phyloP scores from a whole-genome alignment of 2,888 invertebrate species.

The Dermolepida albohirtum region DNA sequence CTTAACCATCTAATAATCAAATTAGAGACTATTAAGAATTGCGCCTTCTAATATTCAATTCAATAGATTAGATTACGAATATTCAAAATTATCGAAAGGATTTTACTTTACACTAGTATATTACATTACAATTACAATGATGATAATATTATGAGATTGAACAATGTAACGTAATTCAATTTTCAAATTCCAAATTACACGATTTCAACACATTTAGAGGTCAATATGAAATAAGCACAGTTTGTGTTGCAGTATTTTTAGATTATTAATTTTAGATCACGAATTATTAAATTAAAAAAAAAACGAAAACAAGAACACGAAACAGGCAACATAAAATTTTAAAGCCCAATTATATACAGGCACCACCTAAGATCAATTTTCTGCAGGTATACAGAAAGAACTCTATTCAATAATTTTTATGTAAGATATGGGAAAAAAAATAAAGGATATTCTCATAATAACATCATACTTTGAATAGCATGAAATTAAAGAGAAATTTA shows the following conservation, averaged over 20 bases:
- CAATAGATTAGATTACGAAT: too few relatives aligned
- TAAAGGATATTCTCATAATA: constrained; percentile 33
- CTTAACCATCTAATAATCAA: background rate
- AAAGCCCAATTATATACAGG: constrained; percentile 32
- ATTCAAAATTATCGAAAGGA: too few relatives aligned
- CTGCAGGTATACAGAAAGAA: constrained; percentile 43
- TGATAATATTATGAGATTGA: constrained; percentile 40
- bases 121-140: background rate
- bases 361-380: constrained; percentile 45
- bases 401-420: background rate
- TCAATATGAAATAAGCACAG: background rate
- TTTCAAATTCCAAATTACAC: constrained; percentile 11
- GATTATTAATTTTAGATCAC: constrained; percentile 22
- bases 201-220: constrained; percentile 4
- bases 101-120: too few relatives aligned
- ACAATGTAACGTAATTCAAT: constrained; percentile 18
- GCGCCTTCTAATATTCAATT: too few relatives aligned
- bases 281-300: constrained; percentile 1
- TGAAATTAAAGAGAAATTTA: constrained; percentile 19
- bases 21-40: background rate
- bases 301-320: constrained; percentile 16
- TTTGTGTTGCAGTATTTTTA: background rate
- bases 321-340: constrained; percentile 26
- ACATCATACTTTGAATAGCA: constrained; percentile 34
- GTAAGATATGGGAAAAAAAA: constrained; percentile 8